These are phyloP conservation scores for Alexandromys fortis DNA, from an alignment of 2,113 vertebrate genomes.

Conservation along the genomic window DNA sequence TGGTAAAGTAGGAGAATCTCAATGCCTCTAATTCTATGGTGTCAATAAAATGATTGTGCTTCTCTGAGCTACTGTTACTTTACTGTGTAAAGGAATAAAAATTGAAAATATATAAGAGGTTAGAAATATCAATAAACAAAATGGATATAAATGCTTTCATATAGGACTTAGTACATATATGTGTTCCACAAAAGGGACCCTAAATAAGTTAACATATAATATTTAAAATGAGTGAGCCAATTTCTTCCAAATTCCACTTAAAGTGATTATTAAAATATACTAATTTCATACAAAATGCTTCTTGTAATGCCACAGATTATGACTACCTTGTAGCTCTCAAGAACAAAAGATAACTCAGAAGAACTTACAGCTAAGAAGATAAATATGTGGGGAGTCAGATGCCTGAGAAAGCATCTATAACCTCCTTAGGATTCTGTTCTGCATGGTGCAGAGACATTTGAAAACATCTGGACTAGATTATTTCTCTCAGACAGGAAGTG, in stretches of 20 bases:
- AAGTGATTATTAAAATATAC: neutral
- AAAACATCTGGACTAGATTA: no score
- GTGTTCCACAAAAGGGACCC: neutral
- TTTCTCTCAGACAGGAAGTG: no score
- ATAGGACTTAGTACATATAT: neutral
- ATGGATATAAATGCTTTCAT: neutral
- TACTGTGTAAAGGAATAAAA: neutral
- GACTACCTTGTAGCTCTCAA: neutral
- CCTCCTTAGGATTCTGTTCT: no score
- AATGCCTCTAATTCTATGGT: neutral
- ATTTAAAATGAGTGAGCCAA: neutral
- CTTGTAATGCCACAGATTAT: neutral
- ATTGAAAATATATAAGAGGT: neutral
- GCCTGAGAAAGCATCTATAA: neutral
- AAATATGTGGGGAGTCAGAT: neutral
- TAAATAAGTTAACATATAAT: neutral
- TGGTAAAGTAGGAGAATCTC: neutral
- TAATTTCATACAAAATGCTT: neutral
- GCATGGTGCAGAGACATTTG: neutral
- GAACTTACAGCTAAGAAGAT: neutral
- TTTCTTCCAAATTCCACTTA: neutral
- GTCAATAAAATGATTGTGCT: neutral
- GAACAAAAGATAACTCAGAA: neutral
- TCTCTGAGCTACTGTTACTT: neutral
- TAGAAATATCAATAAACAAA: neutral